Base-by-base conservation (phyloP, 2,888 invertebrate species). In the Onthophagus sagittarius region DNA sequence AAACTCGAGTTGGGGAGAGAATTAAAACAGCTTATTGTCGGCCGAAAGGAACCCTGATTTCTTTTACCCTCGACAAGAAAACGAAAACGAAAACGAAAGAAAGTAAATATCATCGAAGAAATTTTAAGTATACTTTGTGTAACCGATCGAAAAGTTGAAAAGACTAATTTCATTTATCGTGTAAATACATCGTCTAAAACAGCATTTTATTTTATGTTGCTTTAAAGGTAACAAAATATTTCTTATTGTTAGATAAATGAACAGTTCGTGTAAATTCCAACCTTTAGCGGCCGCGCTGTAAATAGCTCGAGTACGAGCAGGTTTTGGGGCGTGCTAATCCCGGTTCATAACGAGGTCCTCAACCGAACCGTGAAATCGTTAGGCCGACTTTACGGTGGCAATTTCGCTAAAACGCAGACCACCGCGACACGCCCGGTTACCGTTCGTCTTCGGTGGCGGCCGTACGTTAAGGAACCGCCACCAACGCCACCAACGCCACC, bases 311-410 rank as follows among this genome's bases (percentile, higher is more conserved):
- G 39, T 23, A 23, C 23, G 23, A 23, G 2, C 23, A 23, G 23
- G 39, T 53, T 53, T 53, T 11, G 39, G 39, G 11, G 39, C 39
- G 39, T 53, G 39, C 39, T 53, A 53, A 53, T 53, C 39, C 39
- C 7, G 39, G 39, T 53, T 53, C 39, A 53, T 53, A 53, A 53
- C 39, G 39, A 53, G 39, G 67, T 67, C 15, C 67, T 67, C 67
- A 31, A 32, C 23, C 67, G 67, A 32, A 23, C 67, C 67, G 67
- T 67, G 67, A 67, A 67, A 67, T 67, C 67, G 32, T 67, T 67
- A 67, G 67, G 67, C 32, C 71, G 32, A 63, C 62, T 63, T 71
- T 62, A 62, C 32, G 62, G 71, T 62, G 71, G 71, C 71, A 71
- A 71, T 71, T 63, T 63, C 62, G 62, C 31, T 63, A 62, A 69